These are phyloP conservation scores for Camponotus floridanus DNA, from an alignment of 1,140 invertebrate species.

Conservation along the genomic window DNA sequence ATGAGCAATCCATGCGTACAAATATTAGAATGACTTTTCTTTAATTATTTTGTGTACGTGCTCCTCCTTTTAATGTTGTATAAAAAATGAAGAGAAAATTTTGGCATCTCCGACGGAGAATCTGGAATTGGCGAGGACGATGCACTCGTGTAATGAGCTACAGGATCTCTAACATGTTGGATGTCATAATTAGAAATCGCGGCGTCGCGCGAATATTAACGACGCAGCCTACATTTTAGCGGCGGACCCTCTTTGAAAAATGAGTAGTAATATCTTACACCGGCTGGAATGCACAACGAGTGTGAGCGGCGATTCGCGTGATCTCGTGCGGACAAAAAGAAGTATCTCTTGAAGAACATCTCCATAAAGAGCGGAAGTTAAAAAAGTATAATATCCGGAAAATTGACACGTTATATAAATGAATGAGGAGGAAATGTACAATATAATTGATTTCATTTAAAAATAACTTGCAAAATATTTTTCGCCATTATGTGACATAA, in stretches of 20 bases:
- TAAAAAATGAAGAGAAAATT: background rate
- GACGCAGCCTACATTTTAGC: slow-evolving; percentile 49
- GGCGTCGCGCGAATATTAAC: slow-evolving; percentile 46
- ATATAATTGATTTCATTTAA: background rate
- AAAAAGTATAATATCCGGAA: background rate
- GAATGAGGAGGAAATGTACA: background rate
- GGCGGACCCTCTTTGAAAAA: slow-evolving; percentile 40
- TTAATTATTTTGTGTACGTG: background rate
- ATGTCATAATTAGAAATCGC: slow-evolving; percentile 67
- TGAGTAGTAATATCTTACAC: slow-evolving; percentile 41
- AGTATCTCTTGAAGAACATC: too few relatives aligned
- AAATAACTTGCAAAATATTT: slow-evolving; percentile 14
- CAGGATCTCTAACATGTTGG: slow-evolving; percentile 38
- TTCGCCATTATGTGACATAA: too few relatives aligned
- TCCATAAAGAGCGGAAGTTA: background rate
- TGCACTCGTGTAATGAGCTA: slow-evolving; percentile 50
- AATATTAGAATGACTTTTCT: background rate
- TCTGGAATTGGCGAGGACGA: background rate
- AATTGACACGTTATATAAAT: slow-evolving; percentile 22
- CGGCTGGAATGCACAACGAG: slow-evolving; percentile 16
- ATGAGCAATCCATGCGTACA: background rate
- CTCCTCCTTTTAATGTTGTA: background rate
- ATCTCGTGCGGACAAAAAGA: slow-evolving; percentile 29
- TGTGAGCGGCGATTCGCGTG: slow-evolving; percentile 44
- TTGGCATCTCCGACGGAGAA: background rate